Conservation (phyloP, 2,113 vertebrate genomes). For the Eubucco bourcierii region DNA sequence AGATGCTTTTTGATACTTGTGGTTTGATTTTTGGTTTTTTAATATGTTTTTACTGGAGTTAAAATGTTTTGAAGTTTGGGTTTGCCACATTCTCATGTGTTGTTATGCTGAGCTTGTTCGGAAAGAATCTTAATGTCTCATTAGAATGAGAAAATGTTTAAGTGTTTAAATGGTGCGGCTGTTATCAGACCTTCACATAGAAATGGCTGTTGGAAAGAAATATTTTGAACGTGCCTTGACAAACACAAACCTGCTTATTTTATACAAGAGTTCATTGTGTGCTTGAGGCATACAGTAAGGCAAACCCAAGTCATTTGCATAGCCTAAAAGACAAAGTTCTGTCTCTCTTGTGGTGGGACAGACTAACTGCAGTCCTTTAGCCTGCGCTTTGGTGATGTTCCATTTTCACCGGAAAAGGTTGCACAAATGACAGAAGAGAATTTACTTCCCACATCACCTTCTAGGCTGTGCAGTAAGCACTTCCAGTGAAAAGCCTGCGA, state of each 20-base stretch:
- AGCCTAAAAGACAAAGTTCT: not conserved
- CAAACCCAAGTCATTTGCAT: not conserved
- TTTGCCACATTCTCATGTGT: conserved; percentile 1
- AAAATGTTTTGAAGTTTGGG: conserved; percentile 21
- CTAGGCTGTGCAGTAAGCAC: not conserved
- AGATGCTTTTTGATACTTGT: not conserved
- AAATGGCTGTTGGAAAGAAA: conserved; percentile 2
- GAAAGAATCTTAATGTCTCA: conserved; percentile 28
- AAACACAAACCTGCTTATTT: conserved; percentile 13
- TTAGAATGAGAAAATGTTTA: conserved; percentile 48
- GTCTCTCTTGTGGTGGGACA: not conserved
- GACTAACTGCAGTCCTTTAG: not conserved
- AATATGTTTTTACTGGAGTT: not conserved
- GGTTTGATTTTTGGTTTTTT: not conserved
- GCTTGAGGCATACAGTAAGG: not conserved
- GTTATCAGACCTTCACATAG: conserved; percentile 21
- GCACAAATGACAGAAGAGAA: not conserved
- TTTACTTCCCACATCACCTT: not conserved
- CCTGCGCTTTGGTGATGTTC: not conserved
- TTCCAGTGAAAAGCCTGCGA: not conserved
- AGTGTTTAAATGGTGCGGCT: conserved; percentile 27
- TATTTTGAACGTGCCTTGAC: conserved; percentile 37
- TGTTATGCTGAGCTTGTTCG: conserved; percentile 20
- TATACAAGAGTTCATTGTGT: not conserved
- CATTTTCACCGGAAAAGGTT: not conserved